These are phyloP conservation scores for Ochropleura leucogaster DNA, from an alignment of 2,888 invertebrate species.

Conservation along the genomic window DNA sequence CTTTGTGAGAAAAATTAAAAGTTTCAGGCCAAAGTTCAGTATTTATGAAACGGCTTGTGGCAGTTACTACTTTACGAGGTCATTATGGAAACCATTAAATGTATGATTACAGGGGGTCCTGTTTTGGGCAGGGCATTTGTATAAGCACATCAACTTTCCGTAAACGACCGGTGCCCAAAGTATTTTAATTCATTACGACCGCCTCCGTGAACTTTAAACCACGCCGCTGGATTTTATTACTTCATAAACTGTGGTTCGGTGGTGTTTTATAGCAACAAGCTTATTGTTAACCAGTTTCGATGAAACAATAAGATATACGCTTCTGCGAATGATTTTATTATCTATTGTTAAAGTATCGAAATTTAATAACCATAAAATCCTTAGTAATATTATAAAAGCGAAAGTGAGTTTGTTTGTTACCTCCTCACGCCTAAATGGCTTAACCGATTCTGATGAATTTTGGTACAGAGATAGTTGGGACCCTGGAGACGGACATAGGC, in stretches of 20 bases:
- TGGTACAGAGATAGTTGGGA: no score
- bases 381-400: no score
- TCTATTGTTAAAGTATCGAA: background rate
- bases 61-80: conserved; percentile 87
- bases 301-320: conserved; percentile 43
- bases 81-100: conserved; percentile 88
- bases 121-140: conserved; percentile 85
- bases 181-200: conserved; percentile 82
- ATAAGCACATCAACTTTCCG: conserved; percentile 87
- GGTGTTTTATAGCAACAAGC: conserved; percentile 73
- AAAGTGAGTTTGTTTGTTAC: no score
- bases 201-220: conserved; percentile 79
- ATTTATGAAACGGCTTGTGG: conserved; percentile 85
- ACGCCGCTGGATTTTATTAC: conserved; percentile 79
- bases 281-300: conserved; percentile 70
- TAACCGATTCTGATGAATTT: no score
- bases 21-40: conserved; percentile 76
- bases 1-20: conserved; percentile 73
- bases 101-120: conserved; percentile 85
- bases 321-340: conserved; percentile 6
- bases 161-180: conserved; percentile 83
- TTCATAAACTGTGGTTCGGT: conserved; percentile 76
- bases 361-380: no score
- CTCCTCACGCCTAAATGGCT: no score
- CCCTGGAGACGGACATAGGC: no score